Conservation (phyloP, 2,888 invertebrate genomes). For the Agrotis clavis region DNA sequence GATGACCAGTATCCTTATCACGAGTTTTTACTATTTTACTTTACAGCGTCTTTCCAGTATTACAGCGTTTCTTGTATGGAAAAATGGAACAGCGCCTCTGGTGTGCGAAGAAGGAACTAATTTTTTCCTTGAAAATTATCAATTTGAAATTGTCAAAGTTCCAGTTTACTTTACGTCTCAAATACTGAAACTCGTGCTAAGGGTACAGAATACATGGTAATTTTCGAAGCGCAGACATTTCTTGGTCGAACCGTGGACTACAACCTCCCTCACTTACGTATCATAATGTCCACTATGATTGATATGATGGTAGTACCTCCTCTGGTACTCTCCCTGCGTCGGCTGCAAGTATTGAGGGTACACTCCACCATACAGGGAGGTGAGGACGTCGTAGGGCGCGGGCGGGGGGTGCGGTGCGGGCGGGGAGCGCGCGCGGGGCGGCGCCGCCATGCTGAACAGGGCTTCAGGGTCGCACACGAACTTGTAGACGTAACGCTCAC, state of each 20-base stretch:
- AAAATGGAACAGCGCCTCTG: too few relatives aligned
- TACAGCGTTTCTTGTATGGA: too few relatives aligned
- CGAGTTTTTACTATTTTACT: too few relatives aligned
- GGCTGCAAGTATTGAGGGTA: conserved; percentile 76
- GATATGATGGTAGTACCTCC: conserved; percentile 73
- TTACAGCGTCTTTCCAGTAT: too few relatives aligned
- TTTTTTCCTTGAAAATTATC: too few relatives aligned
- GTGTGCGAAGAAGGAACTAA: too few relatives aligned
- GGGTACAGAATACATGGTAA: neutral
- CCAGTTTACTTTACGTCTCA: too few relatives aligned
- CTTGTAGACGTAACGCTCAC: conserved; percentile 98
- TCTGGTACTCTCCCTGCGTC: conserved; percentile 68
- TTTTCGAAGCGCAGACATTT: neutral
- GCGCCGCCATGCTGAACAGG: conserved; percentile 95
- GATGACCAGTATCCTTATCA: too few relatives aligned
- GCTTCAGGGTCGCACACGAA: conserved; percentile 99
- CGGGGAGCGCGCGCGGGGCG: conserved; percentile 67
- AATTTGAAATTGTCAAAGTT: too few relatives aligned
- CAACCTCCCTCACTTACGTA: conserved; percentile 42
- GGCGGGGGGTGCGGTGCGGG: conserved; percentile 56
- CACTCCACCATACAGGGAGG: conserved; percentile 78
- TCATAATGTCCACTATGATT: conserved; percentile 74
- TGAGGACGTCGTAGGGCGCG: conserved; percentile 78
- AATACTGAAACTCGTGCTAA: too few relatives aligned
- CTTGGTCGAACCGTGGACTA: neutral